Percentiles rank a stretch among this genome's conserved stretches.
Evolutionary conservation across 2,888 invertebrate species (phyloP).

Genomic region (Fissipunctia ypsillon): DNA sequence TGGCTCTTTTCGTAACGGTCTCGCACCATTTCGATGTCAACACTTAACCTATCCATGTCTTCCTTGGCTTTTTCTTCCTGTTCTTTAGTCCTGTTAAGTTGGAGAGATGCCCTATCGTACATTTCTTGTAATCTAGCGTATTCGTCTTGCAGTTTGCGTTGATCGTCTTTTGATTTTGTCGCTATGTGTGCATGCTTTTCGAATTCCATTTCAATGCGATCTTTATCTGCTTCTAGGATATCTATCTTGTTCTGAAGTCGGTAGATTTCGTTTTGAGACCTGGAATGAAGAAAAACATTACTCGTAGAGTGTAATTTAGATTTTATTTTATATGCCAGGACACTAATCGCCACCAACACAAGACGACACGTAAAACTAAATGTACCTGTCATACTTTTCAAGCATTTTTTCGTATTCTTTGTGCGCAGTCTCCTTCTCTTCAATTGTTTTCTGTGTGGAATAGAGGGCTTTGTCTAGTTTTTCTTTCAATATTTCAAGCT

Average conservation of each 20-base stretch:
- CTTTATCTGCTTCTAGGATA: conserved; percentile 96
- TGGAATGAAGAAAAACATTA: conserved; percentile 79
- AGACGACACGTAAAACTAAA: conserved; percentile 82
- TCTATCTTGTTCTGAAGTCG: conserved; percentile 97
- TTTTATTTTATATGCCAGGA: conserved; percentile 52
- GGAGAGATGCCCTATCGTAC: conserved; percentile 96
- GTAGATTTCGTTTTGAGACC: conserved; percentile 97
- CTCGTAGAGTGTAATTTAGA: conserved; percentile 30
- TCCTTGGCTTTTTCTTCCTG: conserved; percentile 97
- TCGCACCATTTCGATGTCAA: conserved; percentile 96
- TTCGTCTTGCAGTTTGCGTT: conserved; percentile 96
- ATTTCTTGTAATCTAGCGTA: conserved; percentile 96
- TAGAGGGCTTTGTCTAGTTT: conserved; percentile 97
- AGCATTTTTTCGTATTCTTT: conserved; percentile 98
- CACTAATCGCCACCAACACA: conserved; percentile 81
- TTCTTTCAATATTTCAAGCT: conserved; percentile 96
- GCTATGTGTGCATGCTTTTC: conserved; percentile 95
- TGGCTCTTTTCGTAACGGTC: conserved; percentile 97
- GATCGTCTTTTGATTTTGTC: conserved; percentile 95
- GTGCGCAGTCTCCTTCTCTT: conserved; percentile 96
- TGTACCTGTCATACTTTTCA: conserved; percentile 97
- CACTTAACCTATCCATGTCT: conserved; percentile 93
- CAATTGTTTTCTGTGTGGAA: conserved; percentile 95
- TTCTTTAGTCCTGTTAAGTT: conserved; percentile 96
- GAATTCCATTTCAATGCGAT: conserved; percentile 95